Evolutionary conservation across 2,113 vertebrate species (phyloP).

Genomic region (Tautogolabrus adspersus): DNA sequence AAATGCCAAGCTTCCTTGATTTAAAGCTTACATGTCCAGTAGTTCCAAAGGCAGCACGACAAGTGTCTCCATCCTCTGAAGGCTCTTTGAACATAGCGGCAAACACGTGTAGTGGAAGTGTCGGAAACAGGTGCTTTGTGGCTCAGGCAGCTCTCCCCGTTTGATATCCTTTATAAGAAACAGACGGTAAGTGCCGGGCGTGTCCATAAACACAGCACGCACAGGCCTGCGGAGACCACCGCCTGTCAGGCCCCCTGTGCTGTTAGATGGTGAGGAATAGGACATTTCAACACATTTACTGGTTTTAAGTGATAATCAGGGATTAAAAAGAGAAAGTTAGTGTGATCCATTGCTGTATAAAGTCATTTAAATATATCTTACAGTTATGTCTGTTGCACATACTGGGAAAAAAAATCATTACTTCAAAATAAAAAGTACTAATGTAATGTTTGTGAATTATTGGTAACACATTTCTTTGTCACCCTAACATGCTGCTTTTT

Average conservation of each 20-base stretch:
- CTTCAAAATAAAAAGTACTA: too few species aligned
- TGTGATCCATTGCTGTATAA: not conserved
- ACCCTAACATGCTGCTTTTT: too few species aligned
- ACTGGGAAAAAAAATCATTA: not conserved
- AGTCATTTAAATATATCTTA: not conserved
- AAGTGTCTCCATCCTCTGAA: slow-evolving; percentile 61
- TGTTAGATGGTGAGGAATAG: slow-evolving; percentile 40
- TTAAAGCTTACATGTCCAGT: slow-evolving; percentile 9
- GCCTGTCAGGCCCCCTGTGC: slow-evolving; percentile 58
- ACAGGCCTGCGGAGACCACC: slow-evolving; percentile 57
- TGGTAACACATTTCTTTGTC: too few species aligned
- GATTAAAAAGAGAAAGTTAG: not conserved
- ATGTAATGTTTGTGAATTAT: too few species aligned
- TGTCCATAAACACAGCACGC: slow-evolving; percentile 77
- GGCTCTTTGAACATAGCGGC: slow-evolving; percentile 78
- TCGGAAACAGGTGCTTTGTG: slow-evolving; percentile 85
- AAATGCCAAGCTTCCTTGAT: slow-evolving; percentile 1
- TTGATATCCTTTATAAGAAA: slow-evolving; percentile 86
- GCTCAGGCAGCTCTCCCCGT: slow-evolving; percentile 73
- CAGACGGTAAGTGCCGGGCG: slow-evolving; percentile 76
- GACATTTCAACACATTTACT: slow-evolving; percentile 21
- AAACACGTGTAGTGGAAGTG: slow-evolving; percentile 80
- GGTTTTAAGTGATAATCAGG: not conserved
- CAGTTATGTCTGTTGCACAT: not conserved
- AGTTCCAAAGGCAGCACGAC: slow-evolving; percentile 55